These are phyloP conservation scores for Drosophila trapezifrons DNA, from an alignment of 1,140 invertebrate species.

Conservation along the genomic window DNA sequence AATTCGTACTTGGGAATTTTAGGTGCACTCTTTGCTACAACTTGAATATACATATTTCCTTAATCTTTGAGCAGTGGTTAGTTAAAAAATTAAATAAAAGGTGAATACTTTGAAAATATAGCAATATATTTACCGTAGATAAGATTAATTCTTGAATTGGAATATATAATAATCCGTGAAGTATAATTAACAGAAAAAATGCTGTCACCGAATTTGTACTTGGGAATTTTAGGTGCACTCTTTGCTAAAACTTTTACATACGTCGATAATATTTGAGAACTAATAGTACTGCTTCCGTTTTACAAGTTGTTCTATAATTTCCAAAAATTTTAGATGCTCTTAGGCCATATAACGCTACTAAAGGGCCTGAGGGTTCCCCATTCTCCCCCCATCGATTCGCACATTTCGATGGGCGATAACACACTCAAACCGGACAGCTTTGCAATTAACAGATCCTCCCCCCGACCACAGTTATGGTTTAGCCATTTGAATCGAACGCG, in stretches of 20 bases:
- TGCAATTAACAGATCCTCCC: conserved; percentile 66
- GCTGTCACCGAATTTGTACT: neutral
- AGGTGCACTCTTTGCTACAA: too few relatives aligned
- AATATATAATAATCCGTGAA: too few relatives aligned
- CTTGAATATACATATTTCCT: too few relatives aligned
- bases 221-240: neutral
- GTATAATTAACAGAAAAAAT: too few relatives aligned
- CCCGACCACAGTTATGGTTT: conserved; percentile 42
- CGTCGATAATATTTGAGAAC: too few relatives aligned
- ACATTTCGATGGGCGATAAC: conserved; percentile 38
- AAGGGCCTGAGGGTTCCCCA: neutral
- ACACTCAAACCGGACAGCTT: conserved; percentile 42
- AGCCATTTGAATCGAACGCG: conserved; percentile 50
- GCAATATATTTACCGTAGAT: too few relatives aligned
- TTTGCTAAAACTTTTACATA: neutral
- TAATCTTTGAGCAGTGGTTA: too few relatives aligned
- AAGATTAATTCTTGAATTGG: neutral
- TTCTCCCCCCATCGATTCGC: neutral
- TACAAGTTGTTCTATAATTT: neutral
- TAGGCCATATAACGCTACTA: neutral
- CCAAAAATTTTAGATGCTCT: neutral
- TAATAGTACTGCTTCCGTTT: neutral
- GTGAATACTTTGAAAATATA: too few relatives aligned
- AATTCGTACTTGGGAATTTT: too few relatives aligned
- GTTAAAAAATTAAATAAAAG: too few relatives aligned